A percentile compares a stretch with the other conserved stretches of the same genome.
Evolutionary conservation across 2,113 vertebrate species (phyloP).

Genomic region (Indicator indicator): DNA sequence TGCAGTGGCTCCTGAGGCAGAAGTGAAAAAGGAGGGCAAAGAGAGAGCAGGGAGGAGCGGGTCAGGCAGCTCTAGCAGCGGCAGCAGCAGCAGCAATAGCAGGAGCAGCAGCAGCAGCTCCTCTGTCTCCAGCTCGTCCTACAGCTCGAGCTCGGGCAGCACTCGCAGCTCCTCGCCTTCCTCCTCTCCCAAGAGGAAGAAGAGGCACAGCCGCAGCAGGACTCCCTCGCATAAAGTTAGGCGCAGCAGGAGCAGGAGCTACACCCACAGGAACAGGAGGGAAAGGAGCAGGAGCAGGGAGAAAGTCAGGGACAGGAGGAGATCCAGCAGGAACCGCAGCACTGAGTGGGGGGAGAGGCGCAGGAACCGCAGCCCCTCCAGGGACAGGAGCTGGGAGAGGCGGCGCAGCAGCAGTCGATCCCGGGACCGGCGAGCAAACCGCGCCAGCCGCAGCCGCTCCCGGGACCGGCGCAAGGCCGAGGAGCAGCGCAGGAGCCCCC

Average conservation of each 20-base stretch:
- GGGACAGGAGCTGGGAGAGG: constrained; percentile 84
- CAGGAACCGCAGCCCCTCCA: constrained; percentile 81
- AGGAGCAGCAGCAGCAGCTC: constrained; percentile 89
- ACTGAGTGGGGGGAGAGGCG: constrained; percentile 81
- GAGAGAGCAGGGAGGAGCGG: constrained; percentile 82
- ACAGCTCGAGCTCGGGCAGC: constrained; percentile 89
- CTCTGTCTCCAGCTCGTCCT: constrained; percentile 87
- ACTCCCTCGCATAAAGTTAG: constrained; percentile 81
- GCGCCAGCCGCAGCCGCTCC: constrained; percentile 90
- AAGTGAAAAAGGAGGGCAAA: constrained; percentile 85
- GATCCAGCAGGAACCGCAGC: constrained; percentile 83
- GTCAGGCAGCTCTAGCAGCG: constrained; percentile 87
- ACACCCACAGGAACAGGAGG: constrained; percentile 78
- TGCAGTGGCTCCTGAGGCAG: constrained; percentile 78
- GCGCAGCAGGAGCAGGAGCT: constrained; percentile 87
- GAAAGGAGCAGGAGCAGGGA: constrained; percentile 82
- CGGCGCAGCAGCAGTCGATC: constrained; percentile 86
- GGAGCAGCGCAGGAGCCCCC: constrained; percentile 81
- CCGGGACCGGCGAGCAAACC: constrained; percentile 86
- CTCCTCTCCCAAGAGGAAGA: constrained; percentile 89
- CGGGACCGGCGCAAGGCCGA: constrained; percentile 87
- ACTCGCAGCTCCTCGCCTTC: constrained; percentile 89
- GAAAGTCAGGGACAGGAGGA: constrained; percentile 82
- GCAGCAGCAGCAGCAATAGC: constrained; percentile 85
- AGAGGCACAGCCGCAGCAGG: constrained; percentile 83